A percentile compares a stretch with the other conserved stretches of the same genome.
Evolutionary conservation across 1,140 invertebrate species (phyloP).

Genomic region (Orchesella cincta): DNA sequence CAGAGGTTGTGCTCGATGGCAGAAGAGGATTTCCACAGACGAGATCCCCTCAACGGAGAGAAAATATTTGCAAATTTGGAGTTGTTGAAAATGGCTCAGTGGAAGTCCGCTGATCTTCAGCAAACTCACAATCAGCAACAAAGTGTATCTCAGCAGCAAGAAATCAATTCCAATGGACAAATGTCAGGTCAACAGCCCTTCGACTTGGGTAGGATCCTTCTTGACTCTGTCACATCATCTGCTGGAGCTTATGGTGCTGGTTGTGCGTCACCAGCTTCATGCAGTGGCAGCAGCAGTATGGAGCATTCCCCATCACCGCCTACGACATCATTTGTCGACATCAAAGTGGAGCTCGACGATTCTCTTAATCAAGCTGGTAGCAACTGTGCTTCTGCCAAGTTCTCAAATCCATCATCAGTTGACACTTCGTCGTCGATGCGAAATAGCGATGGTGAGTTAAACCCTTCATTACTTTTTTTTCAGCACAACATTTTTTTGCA

Average conservation of each 20-base stretch:
- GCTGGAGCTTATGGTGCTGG: too few relatives aligned
- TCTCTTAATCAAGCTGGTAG: not conserved
- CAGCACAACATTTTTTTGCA: too few relatives aligned
- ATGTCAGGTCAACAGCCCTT: not conserved
- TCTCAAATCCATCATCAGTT: not conserved
- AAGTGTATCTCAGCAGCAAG: not conserved
- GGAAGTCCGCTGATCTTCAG: slow-evolving; percentile 51
- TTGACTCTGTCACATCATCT: not conserved
- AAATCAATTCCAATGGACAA: not conserved
- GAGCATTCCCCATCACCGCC: not conserved
- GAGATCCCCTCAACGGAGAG: slow-evolving; percentile 74
- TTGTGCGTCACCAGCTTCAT: not conserved
- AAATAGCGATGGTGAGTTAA: not conserved
- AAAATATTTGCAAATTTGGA: slow-evolving; percentile 84
- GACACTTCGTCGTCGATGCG: slow-evolving; percentile 4
- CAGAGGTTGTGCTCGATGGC: slow-evolving; percentile 70
- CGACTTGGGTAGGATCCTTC: not conserved
- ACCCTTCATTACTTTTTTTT: not conserved
- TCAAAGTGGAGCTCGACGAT: slow-evolving; percentile 1
- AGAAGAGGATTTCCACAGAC: slow-evolving; percentile 80
- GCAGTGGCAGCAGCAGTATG: too few relatives aligned
- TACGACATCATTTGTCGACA: not conserved
- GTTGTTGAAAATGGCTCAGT: slow-evolving; percentile 80
- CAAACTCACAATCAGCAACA: not conserved
- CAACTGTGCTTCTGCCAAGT: not conserved